phyloP scores from a whole-genome alignment of 2,888 invertebrate species.

The Rosalia funebris region DNA sequence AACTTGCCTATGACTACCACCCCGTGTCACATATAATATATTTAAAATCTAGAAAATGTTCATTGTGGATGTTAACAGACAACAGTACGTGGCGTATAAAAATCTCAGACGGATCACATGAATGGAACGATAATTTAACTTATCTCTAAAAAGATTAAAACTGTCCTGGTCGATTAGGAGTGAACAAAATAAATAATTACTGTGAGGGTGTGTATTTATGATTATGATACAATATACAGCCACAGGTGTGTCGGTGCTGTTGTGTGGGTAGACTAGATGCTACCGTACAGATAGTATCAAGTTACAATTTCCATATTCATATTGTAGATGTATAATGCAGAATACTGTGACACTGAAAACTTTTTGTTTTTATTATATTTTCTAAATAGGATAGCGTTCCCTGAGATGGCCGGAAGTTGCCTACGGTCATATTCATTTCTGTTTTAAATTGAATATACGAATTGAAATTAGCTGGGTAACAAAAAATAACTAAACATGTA shows the following conservation, averaged over 20 bases:
- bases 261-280: slow-evolving; percentile 47
- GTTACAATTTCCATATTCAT: slow-evolving; percentile 53
- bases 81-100: too few species aligned
- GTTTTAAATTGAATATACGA: too few species aligned
- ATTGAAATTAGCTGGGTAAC: too few species aligned
- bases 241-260: slow-evolving; percentile 35
- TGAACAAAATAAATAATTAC: slow-evolving; percentile 27
- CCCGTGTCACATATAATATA: too few species aligned
- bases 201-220: slow-evolving; percentile 23
- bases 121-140: slow-evolving; percentile 27
- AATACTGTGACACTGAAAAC: slow-evolving; percentile 22
- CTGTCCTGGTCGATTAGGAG: slow-evolving; percentile 21
- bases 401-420: slow-evolving; percentile 46
- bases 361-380: slow-evolving; percentile 28
- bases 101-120: neutral
- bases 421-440: slow-evolving; percentile 11
- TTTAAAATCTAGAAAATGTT: too few species aligned
- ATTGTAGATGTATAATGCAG: slow-evolving; percentile 37
- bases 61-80: too few species aligned
- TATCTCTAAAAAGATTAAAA: slow-evolving; percentile 25
- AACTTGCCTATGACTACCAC: too few species aligned
- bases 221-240: slow-evolving; percentile 24
- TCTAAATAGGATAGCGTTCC: slow-evolving; percentile 14
- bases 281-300: slow-evolving; percentile 50
- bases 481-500: too few species aligned